Percentiles rank a stretch among this genome's conserved stretches.
Conservation (phyloP, 2,888 invertebrate species). For the Athrips mouffetella region DNA sequence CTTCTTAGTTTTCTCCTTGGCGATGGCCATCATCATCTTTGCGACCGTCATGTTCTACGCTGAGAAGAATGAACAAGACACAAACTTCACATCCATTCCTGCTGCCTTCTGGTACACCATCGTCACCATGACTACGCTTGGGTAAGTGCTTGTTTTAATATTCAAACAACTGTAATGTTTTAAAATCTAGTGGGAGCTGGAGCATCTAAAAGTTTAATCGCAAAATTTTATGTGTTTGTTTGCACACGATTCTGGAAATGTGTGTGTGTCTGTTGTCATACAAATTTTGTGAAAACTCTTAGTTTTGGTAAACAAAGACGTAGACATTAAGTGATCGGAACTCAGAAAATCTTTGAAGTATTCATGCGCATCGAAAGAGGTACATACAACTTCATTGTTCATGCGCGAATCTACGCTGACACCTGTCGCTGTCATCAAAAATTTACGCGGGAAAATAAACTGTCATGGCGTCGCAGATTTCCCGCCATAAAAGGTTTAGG, state of each 20-base stretch:
- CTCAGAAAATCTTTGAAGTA: slow-evolving; percentile 15
- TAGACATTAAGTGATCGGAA: too few relatives aligned
- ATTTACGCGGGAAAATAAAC: slow-evolving; percentile 61
- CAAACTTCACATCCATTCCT: slow-evolving; percentile 99
- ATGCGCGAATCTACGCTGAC: slow-evolving; percentile 34
- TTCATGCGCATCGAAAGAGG: too few relatives aligned
- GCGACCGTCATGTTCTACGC: slow-evolving; percentile 99
- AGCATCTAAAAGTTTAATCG: background rate
- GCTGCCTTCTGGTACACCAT: slow-evolving; percentile 99
- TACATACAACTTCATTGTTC: too few relatives aligned
- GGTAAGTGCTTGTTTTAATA: slow-evolving; percentile 83
- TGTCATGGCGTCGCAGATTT: slow-evolving; percentile 60
- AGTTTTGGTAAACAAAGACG: too few relatives aligned
- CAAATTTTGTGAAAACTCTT: too few relatives aligned
- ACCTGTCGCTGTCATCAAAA: slow-evolving; percentile 69
- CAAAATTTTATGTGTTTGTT: too few relatives aligned
- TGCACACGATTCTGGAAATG: background rate
- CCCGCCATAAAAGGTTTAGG: slow-evolving; percentile 52
- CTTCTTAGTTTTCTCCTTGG: slow-evolving; percentile 98
- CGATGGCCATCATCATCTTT: slow-evolving; percentile 99
- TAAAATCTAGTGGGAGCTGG: background rate
- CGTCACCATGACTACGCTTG: slow-evolving; percentile 99
- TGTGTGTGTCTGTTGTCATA: background rate
- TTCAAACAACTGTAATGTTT: background rate
- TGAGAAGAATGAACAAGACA: slow-evolving; percentile 98